These are phyloP conservation scores for Dione juno DNA, from an alignment of 2,888 invertebrate genomes.

Conservation along the genomic window DNA sequence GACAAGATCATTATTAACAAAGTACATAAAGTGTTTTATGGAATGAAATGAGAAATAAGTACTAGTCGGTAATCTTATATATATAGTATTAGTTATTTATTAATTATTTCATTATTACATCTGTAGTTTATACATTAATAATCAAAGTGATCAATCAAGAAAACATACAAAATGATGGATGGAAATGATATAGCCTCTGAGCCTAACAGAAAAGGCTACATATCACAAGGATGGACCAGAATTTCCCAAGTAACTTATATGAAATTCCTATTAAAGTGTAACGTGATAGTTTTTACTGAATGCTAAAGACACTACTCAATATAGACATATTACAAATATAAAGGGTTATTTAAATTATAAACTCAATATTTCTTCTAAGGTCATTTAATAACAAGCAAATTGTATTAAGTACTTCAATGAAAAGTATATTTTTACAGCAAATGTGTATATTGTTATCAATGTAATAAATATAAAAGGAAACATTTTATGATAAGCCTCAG, in stretches of 20 bases:
- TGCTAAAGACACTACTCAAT: not conserved
- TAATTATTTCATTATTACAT: constrained; percentile 15
- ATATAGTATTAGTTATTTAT: constrained; percentile 4
- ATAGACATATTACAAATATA: constrained; percentile 3
- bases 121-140: constrained; percentile 33
- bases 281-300: not conserved
- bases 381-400: constrained; percentile 9
- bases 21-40: constrained; percentile 25
- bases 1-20: constrained; percentile 38
- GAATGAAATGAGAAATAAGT: constrained; percentile 25
- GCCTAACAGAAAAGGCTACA: constrained; percentile 83
- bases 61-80: constrained; percentile 1
- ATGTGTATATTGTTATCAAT: not conserved
- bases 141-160: constrained; percentile 13
- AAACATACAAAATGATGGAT: constrained; percentile 81
- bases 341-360: constrained; percentile 12
- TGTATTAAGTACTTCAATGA: not conserved
- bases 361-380: not conserved
- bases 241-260: constrained; percentile 84
- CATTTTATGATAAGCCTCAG: constrained; percentile 17
- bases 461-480: not conserved
- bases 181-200: constrained; percentile 87
- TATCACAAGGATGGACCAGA: constrained; percentile 87
- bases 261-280: not conserved
- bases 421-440: not conserved